Percentiles rank a stretch among this genome's conserved stretches.
Conservation (phyloP, 2,888 invertebrate genomes). For the Micoletzkya japonica region DNA sequence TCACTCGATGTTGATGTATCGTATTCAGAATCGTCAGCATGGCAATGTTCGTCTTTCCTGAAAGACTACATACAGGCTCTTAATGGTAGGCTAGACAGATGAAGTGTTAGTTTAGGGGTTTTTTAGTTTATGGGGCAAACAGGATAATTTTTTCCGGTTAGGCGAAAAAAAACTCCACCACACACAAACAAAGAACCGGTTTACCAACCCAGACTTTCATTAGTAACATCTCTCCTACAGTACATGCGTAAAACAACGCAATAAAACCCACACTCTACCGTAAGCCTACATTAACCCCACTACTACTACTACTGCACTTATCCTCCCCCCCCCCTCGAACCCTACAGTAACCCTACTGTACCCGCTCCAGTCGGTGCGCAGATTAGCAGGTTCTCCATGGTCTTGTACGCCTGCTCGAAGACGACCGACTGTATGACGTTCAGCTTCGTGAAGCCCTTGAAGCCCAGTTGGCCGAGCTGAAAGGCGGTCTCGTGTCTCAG, state of each 20-base stretch:
- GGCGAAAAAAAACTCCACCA: too few relatives aligned
- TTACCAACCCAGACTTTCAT: too few relatives aligned
- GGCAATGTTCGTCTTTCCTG: conserved; percentile 93
- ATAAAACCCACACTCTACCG: too few relatives aligned
- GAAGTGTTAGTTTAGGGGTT: too few relatives aligned
- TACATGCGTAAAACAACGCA: too few relatives aligned
- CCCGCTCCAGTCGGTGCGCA: conserved; percentile 98
- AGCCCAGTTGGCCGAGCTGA: conserved; percentile 84
- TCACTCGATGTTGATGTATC: conserved; percentile 78
- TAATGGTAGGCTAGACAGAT: too few relatives aligned
- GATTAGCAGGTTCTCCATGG: conserved; percentile 92
- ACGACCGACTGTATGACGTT: conserved; percentile 96
- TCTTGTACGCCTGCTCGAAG: conserved; percentile 89
- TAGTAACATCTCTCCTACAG: too few relatives aligned
- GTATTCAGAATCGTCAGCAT: conserved; percentile 88
- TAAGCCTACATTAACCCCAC: not conserved
- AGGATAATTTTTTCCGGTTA: too few relatives aligned
- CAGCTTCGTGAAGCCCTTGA: conserved; percentile 81
- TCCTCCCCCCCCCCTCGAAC: not conserved
- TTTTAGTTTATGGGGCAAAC: too few relatives aligned
- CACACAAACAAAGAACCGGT: too few relatives aligned
- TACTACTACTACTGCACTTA: not conserved
- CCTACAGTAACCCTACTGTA: conserved; percentile 3
- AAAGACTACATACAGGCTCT: not conserved
- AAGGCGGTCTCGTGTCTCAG: too few relatives aligned